Base-by-base conservation (phyloP, 2,888 invertebrate species). In the Nysson spinosus region DNA sequence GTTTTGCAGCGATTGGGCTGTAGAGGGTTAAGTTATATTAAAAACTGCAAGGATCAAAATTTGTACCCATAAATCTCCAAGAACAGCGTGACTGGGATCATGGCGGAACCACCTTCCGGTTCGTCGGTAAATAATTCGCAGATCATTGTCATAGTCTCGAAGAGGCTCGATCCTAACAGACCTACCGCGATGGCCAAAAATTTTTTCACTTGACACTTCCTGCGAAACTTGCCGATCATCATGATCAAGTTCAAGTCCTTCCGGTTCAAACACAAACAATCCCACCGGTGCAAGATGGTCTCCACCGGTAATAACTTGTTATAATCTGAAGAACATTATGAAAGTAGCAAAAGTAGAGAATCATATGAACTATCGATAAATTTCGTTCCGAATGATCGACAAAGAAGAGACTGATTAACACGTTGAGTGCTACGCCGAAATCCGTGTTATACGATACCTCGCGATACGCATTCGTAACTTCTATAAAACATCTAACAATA, bases 51-150 rank as follows among this genome's bases (percentile, higher is more conserved):
- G n/a, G n/a, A n/a, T n/a, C n/a, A n/a, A n/a, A n/a, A n/a, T n/a
- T n/a, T n/a, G n/a, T n/a, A 85, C 85, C 84, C 83, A 44, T 86
- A 87, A 62, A 92, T 89, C 28, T 88, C 88, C 43, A 91, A 86
- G 78, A 94, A 94, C 22, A 91, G 89, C 19, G 90, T 87, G 2
- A 91, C 86, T 0, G 93, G 91, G 34, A 96, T 92, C 75, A 93
- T 92, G 0, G 94, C 92, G 0, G 93, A 92, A 0, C 95, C 95
- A 0, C 96, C 96, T 57, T 95, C 95, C 0, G 95, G 93, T 80
- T 96, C 95, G 66, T 93, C 92, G 0, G 95, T 95, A 47, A 95
- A 88, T 0, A 95, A 90, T 83, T 96, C 95, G 84, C 96, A 96
- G 14, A 95, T 89, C 67, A 93, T 89, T 37, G 92, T 91, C 94